Evolutionary conservation across 2,888 invertebrate genomes (phyloP), one percentile per base, ranked within the genome.

Genomic region (Laspeyria flexula): DNA sequence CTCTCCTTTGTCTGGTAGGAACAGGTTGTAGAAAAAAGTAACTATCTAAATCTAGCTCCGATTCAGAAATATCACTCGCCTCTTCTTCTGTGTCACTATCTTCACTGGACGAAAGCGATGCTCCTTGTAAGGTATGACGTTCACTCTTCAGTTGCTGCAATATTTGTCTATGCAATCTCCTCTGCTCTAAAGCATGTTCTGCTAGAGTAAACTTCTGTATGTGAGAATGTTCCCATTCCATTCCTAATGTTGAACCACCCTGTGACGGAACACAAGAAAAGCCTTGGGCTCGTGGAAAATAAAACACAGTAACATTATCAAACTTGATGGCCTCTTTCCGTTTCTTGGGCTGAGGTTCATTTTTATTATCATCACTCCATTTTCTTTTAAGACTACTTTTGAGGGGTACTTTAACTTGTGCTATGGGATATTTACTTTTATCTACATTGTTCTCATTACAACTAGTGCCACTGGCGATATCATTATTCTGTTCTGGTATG

Each of bases 11-110:
- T 73, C 98, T 94, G 1, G 98, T 97, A 6, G 98, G 96, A 47
- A 99, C 97, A 6, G 99, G 99, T 86, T 99, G 96, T 42, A 98
- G 90, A 79, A 98, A 98, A 79, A 97, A 97, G 82, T 96, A 97
- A 76, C 96, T 96, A 71, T 98, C 98, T 68, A 96, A 94, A 83
- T 98, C 98, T 69, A 97, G 93, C 78, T 98, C 97, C 9, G 96
- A 96, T 81, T 96, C 96, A 55, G 95, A 95, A 63, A 94, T 95
- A 71, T 97, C 96, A 77, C 96, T 96, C 0, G 95, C 92, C 79
- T 97, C 96, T 76, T 97, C 96, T 72, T 97, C 97, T 43, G 96
- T 96, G 75, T 97, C 96, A 73, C 96, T 96, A 48, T 97, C 97
- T 75, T 96, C 96, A 64, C 96, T 96, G 43, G 96, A 96, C n/a